Base-by-base conservation (phyloP, 2,888 invertebrate genomes). In the Spodoptera picta region DNA sequence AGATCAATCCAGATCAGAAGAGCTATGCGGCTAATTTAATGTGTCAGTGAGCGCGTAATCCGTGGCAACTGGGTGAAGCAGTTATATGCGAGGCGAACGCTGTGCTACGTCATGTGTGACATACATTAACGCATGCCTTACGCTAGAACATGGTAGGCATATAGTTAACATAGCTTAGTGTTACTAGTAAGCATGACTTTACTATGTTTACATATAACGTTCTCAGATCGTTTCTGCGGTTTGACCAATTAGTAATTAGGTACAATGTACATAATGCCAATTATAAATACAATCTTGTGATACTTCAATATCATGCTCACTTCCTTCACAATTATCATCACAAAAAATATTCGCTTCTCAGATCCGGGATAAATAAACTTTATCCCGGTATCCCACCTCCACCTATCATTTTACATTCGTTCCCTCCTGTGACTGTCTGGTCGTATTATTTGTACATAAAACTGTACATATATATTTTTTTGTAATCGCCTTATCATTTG, bases 1-100 rank as follows among this genome's bases (percentile, higher is more conserved):
- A 49, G 61, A 53, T 60, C 68, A 67, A 56, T 73, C 56, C 55
- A 66, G 65, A 73, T 78, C 75, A 69, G 75, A 73, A 59, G 65
- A 68, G 75, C 75, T 76, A 66, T 68, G 69, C 65, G 73, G 66
- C 65, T 85, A 84, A 84, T 84, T 79, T 68, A 76, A 80, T 81
- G 76, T 78, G 80, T 77, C 77, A 62, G 66, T 65, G 72, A 75
- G 69, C 66, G 64, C 70, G 69, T 70, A 53, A 67, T 65, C 52
- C 71, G 60, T 59, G 60, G 55, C 60, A 53, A 73, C 59, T 77
- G 63, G 65, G 60, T 67, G 72, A 69, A 75, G 57, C 60, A 61
- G 61, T 58, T 66, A 79, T 69, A 46, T 79, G 69, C 49, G 51
- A 56, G 12, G 45, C 48, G 53, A 60, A 52, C 55, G 55, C 23